Evolutionary conservation across 2,888 invertebrate genomes (phyloP).

Genomic region (Sipha maydis): DNA sequence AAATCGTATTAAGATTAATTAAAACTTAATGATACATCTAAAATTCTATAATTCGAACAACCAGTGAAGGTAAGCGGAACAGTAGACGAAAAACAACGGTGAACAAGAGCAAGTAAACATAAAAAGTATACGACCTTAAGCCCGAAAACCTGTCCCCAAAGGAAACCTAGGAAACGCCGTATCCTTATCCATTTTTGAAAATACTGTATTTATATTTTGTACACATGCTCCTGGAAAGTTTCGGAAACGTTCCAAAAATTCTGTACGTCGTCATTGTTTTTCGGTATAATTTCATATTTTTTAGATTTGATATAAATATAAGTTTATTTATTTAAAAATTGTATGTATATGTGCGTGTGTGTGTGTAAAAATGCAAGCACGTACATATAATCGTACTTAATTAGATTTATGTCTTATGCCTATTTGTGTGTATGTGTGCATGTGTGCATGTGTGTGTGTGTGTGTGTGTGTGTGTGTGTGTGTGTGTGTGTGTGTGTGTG

Average conservation of each 20-base stretch:
- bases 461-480: too few species aligned
- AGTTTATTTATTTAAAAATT: conserved; percentile 5
- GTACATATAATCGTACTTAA: neutral
- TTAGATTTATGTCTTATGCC: neutral
- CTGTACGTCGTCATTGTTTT: neutral
- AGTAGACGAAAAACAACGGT: neutral
- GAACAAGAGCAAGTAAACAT: too few species aligned
- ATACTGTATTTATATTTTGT: conserved; percentile 22
- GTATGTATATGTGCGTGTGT: neutral
- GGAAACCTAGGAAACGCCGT: neutral
- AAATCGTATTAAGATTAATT: conserved; percentile 23
- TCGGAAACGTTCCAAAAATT: conserved; percentile 5
- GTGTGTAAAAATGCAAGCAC: neutral
- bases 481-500: too few species aligned
- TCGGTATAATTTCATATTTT: neutral
- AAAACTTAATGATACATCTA: neutral
- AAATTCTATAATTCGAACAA: neutral
- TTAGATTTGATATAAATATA: conserved; percentile 3
- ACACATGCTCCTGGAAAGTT: neutral
- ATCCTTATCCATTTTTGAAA: conserved; percentile 28
- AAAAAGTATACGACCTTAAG: neutral
- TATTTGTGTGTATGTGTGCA: too few species aligned
- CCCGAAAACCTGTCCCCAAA: neutral
- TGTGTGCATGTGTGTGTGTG: too few species aligned
- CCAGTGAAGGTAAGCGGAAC: too few species aligned